A percentile compares a stretch with the other conserved stretches of the same genome.
phyloP scores from a whole-genome alignment of 2,113 vertebrate genomes.

The Rattus norvegicus region DNA sequence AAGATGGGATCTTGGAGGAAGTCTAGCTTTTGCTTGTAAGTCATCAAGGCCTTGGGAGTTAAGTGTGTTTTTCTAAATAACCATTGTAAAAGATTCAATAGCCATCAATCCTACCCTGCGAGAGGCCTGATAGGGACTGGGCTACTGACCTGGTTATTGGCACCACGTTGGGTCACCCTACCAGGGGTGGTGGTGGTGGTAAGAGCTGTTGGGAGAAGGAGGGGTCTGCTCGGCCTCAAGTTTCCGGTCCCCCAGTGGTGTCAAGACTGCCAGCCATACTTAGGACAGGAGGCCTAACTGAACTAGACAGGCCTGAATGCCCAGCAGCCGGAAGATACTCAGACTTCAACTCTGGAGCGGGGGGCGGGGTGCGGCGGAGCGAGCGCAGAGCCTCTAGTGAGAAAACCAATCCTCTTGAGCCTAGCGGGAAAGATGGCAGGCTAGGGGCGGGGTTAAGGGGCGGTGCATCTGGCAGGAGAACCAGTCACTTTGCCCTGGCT shows the following conservation, averaged over 20 bases:
- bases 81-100: not conserved
- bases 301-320: accelerated
- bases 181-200: not conserved
- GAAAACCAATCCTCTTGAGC: not conserved
- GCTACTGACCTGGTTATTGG: not conserved
- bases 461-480: not conserved
- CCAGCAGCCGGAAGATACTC: not conserved
- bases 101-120: not conserved
- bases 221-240: not conserved
- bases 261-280: not conserved
- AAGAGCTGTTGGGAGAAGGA: not conserved
- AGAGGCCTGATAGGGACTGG: not conserved
- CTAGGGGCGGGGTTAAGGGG: not conserved
- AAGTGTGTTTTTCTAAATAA: not conserved
- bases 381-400: not conserved
- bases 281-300: accelerated
- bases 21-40: conserved; percentile 85
- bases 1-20: conserved; percentile 75
- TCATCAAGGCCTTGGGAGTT: conserved; percentile 81
- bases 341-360: not conserved
- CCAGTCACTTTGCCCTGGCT: not conserved
- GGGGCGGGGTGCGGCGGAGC: no score
- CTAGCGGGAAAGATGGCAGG: not conserved
- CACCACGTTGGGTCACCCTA: not conserved
- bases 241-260: not conserved